A percentile compares a stretch with the other conserved stretches of the same genome.
phyloP scores from a whole-genome alignment of 64 coral and sea anemone genomes.

The Montipora capricornis region DNA sequence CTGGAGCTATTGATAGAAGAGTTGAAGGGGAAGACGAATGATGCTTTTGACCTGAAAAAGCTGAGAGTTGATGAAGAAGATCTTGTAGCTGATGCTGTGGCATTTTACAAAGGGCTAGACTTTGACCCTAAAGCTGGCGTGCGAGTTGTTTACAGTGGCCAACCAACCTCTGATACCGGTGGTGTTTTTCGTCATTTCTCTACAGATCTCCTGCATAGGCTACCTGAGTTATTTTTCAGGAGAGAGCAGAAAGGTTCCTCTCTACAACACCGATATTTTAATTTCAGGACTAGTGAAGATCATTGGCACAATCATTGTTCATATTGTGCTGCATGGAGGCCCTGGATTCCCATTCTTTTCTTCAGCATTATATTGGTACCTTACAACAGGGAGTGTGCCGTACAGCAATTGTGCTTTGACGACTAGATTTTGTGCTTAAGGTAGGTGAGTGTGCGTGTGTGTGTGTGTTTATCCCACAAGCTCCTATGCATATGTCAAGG shows the following conservation, averaged over 20 bases:
- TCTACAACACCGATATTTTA: conserved; percentile 43
- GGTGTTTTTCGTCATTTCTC: conserved; percentile 50
- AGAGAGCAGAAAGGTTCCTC: conserved; percentile 28
- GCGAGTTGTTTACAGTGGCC: background rate
- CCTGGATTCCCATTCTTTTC: conserved; percentile 4
- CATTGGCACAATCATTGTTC: conserved; percentile 6
- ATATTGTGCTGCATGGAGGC: background rate
- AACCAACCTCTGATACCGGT: conserved; percentile 43
- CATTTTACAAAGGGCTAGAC: conserved; percentile 4
- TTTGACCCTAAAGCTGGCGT: conserved; percentile 21
- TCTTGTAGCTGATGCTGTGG: conserved; percentile 42
- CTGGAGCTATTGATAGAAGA: background rate
- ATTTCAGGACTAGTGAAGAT: conserved; percentile 33
- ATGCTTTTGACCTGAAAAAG: conserved; percentile 13
- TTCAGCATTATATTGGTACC: background rate
- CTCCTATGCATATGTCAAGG: background rate
- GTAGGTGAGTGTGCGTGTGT: background rate
- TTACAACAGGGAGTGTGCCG: background rate
- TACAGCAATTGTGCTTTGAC: conserved; percentile 3
- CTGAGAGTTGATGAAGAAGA: conserved; percentile 60
- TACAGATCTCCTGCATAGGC: conserved; percentile 43
- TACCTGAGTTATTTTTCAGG: conserved; percentile 33
- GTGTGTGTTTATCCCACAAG: background rate
- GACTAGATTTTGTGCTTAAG: background rate
- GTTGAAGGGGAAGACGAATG: background rate